Evolutionary conservation across 1,140 invertebrate genomes (phyloP).

Genomic region (Piezodorus guildinii): DNA sequence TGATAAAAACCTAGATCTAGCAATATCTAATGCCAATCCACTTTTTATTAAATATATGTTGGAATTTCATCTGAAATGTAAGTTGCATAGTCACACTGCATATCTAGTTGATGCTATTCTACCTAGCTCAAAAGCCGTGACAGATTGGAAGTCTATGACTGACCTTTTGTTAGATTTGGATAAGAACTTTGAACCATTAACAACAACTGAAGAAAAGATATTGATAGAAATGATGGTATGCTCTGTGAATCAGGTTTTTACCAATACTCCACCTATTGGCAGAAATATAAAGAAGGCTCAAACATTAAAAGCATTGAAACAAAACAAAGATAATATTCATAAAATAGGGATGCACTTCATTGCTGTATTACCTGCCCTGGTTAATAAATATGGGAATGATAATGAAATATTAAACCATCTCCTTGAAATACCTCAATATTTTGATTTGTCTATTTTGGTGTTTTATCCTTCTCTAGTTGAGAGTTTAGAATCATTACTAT

Average conservation of each 20-base stretch:
- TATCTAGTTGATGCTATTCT: constrained; percentile 2
- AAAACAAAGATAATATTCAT: neutral
- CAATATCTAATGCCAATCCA: neutral
- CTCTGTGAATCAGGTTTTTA: neutral
- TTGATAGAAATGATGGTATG: neutral
- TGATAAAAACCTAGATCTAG: neutral
- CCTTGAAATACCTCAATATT: neutral
- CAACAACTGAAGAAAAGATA: neutral
- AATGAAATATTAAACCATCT: neutral
- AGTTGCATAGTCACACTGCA: neutral
- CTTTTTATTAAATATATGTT: neutral
- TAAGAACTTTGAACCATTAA: neutral
- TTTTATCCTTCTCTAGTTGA: neutral
- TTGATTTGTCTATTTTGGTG: neutral
- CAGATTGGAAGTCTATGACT: neutral
- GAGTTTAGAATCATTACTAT: neutral
- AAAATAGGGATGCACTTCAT: neutral
- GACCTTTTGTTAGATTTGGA: neutral
- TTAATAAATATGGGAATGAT: neutral
- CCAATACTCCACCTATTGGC: neutral
- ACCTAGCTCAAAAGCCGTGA: neutral
- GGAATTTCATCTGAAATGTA: neutral
- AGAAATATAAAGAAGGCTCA: neutral
- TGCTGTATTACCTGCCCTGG: neutral
- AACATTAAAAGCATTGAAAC: neutral